Percentiles rank a stretch among this genome's conserved stretches.
Evolutionary conservation across 1,140 invertebrate genomes (phyloP).

Genomic region (Drosophila lacteicornis): DNA sequence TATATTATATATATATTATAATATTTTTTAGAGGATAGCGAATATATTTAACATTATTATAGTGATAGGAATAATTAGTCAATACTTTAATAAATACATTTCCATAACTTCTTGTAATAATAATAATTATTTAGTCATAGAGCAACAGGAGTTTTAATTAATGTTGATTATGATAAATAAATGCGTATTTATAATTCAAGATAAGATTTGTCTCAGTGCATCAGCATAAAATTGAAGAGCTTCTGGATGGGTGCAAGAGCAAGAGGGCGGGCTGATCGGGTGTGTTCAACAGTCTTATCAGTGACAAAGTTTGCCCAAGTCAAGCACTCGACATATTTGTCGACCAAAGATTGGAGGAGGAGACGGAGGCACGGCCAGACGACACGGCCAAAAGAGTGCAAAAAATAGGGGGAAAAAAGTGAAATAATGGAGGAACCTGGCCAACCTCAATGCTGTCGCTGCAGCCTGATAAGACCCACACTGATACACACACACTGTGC

Average conservation of each 20-base stretch:
- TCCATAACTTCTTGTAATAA: too few species aligned
- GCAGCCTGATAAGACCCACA: constrained; percentile 42
- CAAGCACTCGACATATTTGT: constrained; percentile 56
- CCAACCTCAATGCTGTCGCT: constrained; percentile 50
- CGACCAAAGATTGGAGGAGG: constrained; percentile 45
- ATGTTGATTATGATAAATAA: too few species aligned
- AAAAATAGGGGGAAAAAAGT: constrained; percentile 38
- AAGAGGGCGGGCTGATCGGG: constrained; percentile 13
- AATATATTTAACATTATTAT: not conserved
- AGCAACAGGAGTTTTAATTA: too few species aligned
- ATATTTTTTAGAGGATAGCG: not conserved
- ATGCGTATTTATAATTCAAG: too few species aligned
- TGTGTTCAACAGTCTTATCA: constrained; percentile 57
- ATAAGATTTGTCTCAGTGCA: constrained; percentile 15
- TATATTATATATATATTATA: not conserved
- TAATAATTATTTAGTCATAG: too few species aligned
- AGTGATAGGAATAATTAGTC: not conserved
- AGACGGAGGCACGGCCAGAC: constrained; percentile 8
- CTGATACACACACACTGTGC: constrained; percentile 24
- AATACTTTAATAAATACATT: constrained; percentile 1
- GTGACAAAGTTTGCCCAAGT: constrained; percentile 76
- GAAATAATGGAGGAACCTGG: constrained; percentile 45
- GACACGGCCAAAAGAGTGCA: constrained; percentile 31
- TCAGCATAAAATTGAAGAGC: constrained; percentile 50
- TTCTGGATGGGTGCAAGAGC: constrained; percentile 32